Evolutionary conservation across 2,797 vertebrate genomes (phyloP).

Genomic region (Peromyscus melanophrys): DNA sequence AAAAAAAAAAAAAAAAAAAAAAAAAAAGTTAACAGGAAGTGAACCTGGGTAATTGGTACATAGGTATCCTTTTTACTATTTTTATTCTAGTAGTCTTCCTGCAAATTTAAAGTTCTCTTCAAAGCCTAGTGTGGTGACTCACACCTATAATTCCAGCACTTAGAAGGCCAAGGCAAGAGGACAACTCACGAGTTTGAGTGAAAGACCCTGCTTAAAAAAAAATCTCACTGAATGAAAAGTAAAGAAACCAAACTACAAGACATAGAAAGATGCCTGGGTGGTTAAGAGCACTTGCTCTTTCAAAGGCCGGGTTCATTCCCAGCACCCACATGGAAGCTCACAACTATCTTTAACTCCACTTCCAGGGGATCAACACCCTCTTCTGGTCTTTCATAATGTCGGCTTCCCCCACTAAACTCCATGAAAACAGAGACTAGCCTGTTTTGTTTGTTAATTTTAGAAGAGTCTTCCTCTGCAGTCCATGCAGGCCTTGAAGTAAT

Average conservation of each 20-base stretch:
- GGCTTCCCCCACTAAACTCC: neutral
- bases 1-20: no score
- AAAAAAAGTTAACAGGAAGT: neutral
- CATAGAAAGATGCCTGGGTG: neutral
- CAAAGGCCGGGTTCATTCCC: neutral
- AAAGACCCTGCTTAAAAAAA: neutral
- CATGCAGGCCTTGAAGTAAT: neutral
- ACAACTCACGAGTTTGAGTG: neutral
- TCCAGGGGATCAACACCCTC: neutral
- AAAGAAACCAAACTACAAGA: neutral
- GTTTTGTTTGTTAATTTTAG: neutral
- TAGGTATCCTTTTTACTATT: neutral
- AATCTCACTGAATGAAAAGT: constrained; percentile 52
- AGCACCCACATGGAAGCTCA: neutral
- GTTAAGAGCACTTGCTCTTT: neutral
- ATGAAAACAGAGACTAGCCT: neutral
- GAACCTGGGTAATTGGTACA: neutral
- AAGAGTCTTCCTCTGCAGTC: neutral
- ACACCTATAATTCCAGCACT: neutral
- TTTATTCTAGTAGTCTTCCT: constrained; percentile 50
- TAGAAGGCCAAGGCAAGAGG: neutral
- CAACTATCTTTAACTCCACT: neutral
- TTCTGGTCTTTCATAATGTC: neutral
- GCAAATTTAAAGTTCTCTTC: constrained; percentile 27
- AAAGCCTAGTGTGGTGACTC: neutral